Evolutionary conservation across 1,140 invertebrate species (phyloP).

Genomic region (Sitophilus oryzae): DNA sequence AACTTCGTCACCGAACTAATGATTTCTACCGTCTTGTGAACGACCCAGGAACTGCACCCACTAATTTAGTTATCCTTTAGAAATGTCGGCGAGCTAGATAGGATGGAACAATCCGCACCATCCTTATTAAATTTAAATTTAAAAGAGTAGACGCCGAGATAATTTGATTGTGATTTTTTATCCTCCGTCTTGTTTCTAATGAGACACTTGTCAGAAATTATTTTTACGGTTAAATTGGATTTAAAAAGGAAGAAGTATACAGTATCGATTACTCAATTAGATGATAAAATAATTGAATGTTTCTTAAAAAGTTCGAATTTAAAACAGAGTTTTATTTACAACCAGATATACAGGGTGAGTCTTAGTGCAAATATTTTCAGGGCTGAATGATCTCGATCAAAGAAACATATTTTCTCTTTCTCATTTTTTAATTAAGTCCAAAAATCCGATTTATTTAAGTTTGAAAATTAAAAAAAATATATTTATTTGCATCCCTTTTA

Average conservation of each 20-base stretch:
- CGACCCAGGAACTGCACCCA: neutral
- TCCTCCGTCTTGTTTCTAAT: neutral
- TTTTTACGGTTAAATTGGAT: neutral
- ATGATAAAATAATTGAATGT: too few relatives aligned
- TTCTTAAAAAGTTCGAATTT: too few relatives aligned
- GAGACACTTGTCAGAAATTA: neutral
- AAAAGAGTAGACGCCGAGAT: neutral
- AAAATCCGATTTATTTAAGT: too few relatives aligned
- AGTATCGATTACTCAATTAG: too few relatives aligned
- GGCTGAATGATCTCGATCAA: too few relatives aligned
- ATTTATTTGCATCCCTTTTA: too few relatives aligned
- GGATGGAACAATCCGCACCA: neutral
- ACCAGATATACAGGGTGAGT: too few relatives aligned
- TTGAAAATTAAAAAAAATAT: too few relatives aligned
- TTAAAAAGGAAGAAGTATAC: neutral
- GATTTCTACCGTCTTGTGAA: neutral
- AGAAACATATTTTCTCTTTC: too few relatives aligned
- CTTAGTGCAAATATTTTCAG: too few relatives aligned
- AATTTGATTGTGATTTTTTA: neutral
- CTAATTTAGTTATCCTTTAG: neutral
- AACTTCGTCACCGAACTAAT: neutral
- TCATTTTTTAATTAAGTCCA: too few relatives aligned
- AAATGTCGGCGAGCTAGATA: neutral
- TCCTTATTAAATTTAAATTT: neutral
- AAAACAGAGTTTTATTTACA: too few relatives aligned